Base-by-base conservation (phyloP, 2,888 invertebrate species). In the Eutolmus rufibarbis region DNA sequence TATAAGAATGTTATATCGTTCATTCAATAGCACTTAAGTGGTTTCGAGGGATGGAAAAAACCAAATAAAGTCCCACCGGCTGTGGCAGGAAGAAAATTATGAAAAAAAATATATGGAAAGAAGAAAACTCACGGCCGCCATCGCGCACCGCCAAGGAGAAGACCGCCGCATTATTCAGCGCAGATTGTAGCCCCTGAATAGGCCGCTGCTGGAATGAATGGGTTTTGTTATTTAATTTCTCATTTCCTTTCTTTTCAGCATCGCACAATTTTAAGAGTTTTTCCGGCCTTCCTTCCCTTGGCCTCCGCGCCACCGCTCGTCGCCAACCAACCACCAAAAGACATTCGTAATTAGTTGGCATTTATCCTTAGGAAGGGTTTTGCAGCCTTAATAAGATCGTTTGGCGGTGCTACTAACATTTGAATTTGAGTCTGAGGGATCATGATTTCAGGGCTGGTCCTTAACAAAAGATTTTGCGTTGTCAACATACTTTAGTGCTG, bases 211-310 rank as follows among this genome's bases (percentile, higher is more conserved):
- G 46, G 51, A 14, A 28, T 79, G 51, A 79, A 79, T 79, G 79
- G 79, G 79, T 79, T 79, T 79, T 79, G 79, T 79, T 79, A 79
- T 79, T 79, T 79, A 79, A 79, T 79, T 79, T 79, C 79, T 79
- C 79, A 40, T 79, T 79, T 79, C 79, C 79, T 28, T 79, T 79
- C 51, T 79, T 79, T 79, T 79, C 79, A 79, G 16, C 51, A 31
- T 56, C 51, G 31, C 16, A 51, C 79, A 79, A 79, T 79, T 79
- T 76, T 79, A 28, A 79, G 46, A 79, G 51, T 79, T 46, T 46
- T 79, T 23, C 51, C 31, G 66, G n/a, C 16, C 23, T 79, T 79
- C 79, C 31, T 46, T 79, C 34, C 79, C 28, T 16, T 31, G 4
- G 66, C 43, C 12, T 4, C 66, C 0, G 4, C 66, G 23, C 1